Conservation (phyloP, 2,797 vertebrate species). For the Coregonus suidteri region DNA sequence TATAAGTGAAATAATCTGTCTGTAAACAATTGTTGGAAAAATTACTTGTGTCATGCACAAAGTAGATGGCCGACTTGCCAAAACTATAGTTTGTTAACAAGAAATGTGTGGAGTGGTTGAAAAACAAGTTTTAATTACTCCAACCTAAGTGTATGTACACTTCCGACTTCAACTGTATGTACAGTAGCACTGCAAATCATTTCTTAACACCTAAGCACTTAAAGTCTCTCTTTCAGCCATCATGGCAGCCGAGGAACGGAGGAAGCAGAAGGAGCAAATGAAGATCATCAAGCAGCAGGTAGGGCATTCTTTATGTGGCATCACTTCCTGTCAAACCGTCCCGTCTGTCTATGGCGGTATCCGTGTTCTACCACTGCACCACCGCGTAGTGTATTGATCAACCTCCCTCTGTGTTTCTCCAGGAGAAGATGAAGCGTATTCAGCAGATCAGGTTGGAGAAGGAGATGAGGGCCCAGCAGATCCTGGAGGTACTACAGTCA, state of each 20-base stretch:
- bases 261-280: constrained; percentile 98
- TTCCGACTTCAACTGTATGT: not conserved
- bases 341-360: constrained; percentile 34
- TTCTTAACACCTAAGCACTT: not conserved
- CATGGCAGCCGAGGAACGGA: constrained; percentile 96
- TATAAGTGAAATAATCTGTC: no score
- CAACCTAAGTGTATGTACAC: no score
- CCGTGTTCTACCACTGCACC: not conserved
- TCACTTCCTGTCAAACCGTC: constrained; percentile 4
- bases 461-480: constrained; percentile 97
- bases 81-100: no score
- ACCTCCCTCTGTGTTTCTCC: constrained; percentile 12
- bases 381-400: constrained; percentile 43
- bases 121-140: no score
- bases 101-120: no score
- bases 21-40: no score
- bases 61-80: no score
- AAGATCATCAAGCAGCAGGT: constrained; percentile 99
- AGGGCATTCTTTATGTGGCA: not conserved
- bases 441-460: constrained; percentile 99
- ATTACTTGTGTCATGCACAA: no score
- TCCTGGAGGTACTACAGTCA: constrained; percentile 88
- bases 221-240: constrained; percentile 81
- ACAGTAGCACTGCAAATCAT: not conserved
- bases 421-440: constrained; percentile 99